Evolutionary conservation across 1,140 invertebrate genomes (phyloP).

Genomic region (Aradophagus sp.): DNA sequence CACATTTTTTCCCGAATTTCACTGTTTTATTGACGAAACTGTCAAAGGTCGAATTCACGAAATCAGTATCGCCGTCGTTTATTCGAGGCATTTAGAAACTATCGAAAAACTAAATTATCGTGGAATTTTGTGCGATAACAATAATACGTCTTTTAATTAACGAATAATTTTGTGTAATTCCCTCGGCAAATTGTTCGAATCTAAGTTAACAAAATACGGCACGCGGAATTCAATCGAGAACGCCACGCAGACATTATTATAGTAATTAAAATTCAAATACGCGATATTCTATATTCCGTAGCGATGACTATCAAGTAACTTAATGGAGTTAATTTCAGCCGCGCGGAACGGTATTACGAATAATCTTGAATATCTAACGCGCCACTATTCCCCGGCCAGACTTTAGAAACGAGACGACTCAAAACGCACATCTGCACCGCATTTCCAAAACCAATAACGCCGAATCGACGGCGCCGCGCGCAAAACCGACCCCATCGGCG

Average conservation of each 20-base stretch:
- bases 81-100: too few species aligned
- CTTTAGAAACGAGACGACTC: slow-evolving; percentile 21
- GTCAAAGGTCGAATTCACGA: too few species aligned
- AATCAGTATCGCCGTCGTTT: too few species aligned
- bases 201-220: too few species aligned
- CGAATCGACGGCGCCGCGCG: slow-evolving; percentile 2
- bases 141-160: too few species aligned
- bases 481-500: slow-evolving; percentile 6
- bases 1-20: too few species aligned
- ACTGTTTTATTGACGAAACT: too few species aligned
- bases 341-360: slow-evolving; percentile 9
- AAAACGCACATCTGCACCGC: slow-evolving; percentile 16
- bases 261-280: slow-evolving; percentile 14
- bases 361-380: slow-evolving; percentile 24
- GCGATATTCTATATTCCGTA: slow-evolving; percentile 6
- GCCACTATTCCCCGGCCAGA: not conserved
- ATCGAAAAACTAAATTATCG: too few species aligned
- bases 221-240: too few species aligned
- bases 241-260: not conserved
- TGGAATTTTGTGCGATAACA: too few species aligned
- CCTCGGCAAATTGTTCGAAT: too few species aligned
- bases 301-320: slow-evolving; percentile 11
- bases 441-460: slow-evolving; percentile 24
- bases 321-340: slow-evolving; percentile 19
- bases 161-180: too few species aligned